Conservation (phyloP, 2,888 invertebrate genomes). For the Oligia strigilis region DNA sequence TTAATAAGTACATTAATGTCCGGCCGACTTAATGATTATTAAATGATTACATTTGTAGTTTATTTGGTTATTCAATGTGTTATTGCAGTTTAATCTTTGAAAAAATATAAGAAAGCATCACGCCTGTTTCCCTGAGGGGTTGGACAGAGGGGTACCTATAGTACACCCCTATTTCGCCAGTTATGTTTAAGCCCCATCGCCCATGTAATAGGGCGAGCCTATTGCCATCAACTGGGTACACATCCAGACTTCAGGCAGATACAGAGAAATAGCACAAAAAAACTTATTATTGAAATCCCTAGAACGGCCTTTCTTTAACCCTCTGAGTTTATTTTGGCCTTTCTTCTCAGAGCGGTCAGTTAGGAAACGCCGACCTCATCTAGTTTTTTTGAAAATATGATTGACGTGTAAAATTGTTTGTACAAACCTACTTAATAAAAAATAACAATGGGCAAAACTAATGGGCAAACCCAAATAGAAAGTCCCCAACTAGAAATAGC, state of each 20-base stretch:
- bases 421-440: too few species aligned
- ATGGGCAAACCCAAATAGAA: neutral
- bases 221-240: too few species aligned
- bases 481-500: neutral
- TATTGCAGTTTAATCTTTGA: neutral
- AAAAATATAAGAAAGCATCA: neutral
- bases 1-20: constrained; percentile 15
- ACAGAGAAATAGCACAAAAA: neutral
- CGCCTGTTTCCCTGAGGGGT: neutral
- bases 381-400: too few species aligned
- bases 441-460: too few species aligned
- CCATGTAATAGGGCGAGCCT: too few species aligned
- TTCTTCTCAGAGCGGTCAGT: too few species aligned
- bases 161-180: neutral
- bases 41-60: constrained; percentile 5
- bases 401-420: too few species aligned
- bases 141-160: neutral
- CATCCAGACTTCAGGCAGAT: neutral
- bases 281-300: neutral
- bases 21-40: neutral
- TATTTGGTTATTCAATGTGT: neutral
- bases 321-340: neutral
- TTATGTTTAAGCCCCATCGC: too few species aligned
- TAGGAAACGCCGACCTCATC: too few species aligned
- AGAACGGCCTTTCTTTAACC: neutral